Conservation (phyloP, 2,113 vertebrate genomes). For the Tilapia sparmanii region DNA sequence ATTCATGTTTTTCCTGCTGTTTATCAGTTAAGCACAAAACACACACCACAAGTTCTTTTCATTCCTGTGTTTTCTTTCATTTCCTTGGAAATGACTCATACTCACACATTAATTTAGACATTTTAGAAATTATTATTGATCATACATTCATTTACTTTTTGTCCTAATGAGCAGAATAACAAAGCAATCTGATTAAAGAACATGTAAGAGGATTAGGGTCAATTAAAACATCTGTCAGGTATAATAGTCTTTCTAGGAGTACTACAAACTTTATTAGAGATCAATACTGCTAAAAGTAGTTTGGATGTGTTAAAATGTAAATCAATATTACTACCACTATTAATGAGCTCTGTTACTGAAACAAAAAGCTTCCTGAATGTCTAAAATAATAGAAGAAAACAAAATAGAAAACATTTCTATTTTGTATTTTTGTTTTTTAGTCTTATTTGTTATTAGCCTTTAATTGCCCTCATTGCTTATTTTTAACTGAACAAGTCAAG, state of each 20-base stretch:
- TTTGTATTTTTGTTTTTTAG: background rate
- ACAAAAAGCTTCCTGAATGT: background rate
- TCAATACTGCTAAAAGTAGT: background rate
- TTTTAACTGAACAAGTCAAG: background rate
- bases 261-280: background rate
- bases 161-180: background rate
- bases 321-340: background rate
- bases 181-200: background rate
- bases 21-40: background rate
- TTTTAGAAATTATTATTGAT: background rate
- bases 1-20: background rate
- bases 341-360: background rate
- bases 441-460: background rate
- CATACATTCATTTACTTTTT: background rate
- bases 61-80: background rate
- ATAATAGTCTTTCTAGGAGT: background rate
- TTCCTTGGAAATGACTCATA: background rate
- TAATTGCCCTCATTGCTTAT: background rate
- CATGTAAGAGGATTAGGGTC: background rate
- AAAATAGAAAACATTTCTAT: too few species aligned
- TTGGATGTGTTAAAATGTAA: background rate
- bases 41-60: background rate
- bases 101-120: background rate
- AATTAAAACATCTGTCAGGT: background rate
- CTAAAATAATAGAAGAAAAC: background rate